phyloP scores from a whole-genome alignment of 2,797 vertebrate genomes.

The Sebastes hubbsi region DNA sequence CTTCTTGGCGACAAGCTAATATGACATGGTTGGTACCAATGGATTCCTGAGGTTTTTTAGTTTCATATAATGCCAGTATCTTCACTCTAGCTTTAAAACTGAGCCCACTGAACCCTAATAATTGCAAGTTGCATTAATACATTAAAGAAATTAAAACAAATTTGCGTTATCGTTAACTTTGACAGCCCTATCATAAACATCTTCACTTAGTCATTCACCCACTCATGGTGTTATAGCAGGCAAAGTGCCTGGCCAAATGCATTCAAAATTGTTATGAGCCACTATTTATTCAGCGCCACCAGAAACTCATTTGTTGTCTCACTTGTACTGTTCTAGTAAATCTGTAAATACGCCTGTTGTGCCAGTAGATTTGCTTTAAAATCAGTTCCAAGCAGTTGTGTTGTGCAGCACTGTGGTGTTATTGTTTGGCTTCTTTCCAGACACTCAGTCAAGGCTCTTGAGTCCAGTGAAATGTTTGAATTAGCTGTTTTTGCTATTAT shows the following conservation, averaged over 20 bases:
- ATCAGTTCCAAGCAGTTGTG: conserved; percentile 3
- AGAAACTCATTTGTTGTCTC: conserved; percentile 9
- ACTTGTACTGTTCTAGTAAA: neutral
- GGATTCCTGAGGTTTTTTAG: no score
- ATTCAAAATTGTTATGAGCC: neutral
- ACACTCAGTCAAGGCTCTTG: neutral
- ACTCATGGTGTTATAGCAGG: neutral
- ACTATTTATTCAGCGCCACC: conserved; percentile 9
- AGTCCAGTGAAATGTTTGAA: conserved; percentile 1
- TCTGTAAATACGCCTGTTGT: conserved; percentile 22
- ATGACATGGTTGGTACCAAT: no score
- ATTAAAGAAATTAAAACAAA: no score
- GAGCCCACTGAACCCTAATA: no score
- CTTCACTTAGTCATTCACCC: conserved; percentile 6
- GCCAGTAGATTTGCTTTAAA: conserved; percentile 14
- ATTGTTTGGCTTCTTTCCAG: conserved; percentile 10
- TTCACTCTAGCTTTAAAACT: no score
- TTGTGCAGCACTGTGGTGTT: conserved; percentile 4
- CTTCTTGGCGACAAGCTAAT: no score
- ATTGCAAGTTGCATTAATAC: no score
- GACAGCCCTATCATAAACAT: neutral
- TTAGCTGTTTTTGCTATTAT: neutral
- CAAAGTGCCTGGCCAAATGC: neutral
- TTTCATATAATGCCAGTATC: no score
- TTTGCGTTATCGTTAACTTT: no score